Evolutionary conservation across 1,140 invertebrate species (phyloP).

Genomic region (Andricus grossulariae): DNA sequence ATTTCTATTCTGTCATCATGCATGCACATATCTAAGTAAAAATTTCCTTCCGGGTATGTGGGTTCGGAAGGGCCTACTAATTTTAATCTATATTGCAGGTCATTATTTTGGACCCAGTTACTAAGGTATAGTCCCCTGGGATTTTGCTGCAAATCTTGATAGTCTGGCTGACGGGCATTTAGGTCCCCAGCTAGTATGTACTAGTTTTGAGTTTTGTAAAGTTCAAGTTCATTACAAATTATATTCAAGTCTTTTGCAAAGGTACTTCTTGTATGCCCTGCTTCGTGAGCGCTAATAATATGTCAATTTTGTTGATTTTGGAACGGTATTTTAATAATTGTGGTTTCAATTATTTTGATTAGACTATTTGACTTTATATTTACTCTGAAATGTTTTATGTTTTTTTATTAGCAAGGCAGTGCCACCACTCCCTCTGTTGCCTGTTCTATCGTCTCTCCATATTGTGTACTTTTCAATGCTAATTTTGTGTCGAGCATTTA

Average conservation of each 20-base stretch:
- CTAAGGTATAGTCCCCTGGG: slow-evolving; percentile 35
- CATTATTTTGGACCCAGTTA: slow-evolving; percentile 44
- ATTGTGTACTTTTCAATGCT: slow-evolving; percentile 27
- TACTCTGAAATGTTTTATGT: too few relatives aligned
- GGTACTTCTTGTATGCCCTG: slow-evolving; percentile 33
- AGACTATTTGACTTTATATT: too few relatives aligned
- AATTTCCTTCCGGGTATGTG: too few relatives aligned
- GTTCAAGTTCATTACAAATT: slow-evolving; percentile 45
- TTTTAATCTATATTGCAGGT: slow-evolving; percentile 35
- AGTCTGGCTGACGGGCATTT: slow-evolving; percentile 46
- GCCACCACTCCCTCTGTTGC: slow-evolving; percentile 1
- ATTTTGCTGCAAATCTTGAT: slow-evolving; percentile 41
- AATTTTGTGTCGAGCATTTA: slow-evolving; percentile 25
- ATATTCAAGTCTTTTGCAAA: slow-evolving; percentile 43
- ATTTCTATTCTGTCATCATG: slow-evolving; percentile 37
- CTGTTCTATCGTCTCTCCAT: slow-evolving; percentile 31
- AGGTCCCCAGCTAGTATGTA: slow-evolving; percentile 53
- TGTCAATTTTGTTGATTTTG: too few relatives aligned
- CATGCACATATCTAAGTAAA: slow-evolving; percentile 41
- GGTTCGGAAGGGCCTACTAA: too few relatives aligned
- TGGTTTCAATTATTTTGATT: too few relatives aligned
- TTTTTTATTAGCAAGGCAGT: slow-evolving; percentile 42
- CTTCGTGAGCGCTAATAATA: too few relatives aligned
- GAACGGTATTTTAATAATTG: too few relatives aligned
- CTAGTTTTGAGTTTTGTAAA: slow-evolving; percentile 34